Evolutionary conservation across 2,113 vertebrate species (phyloP), one percentile per base, ranked within the genome.

Genomic region (Triplophysa tibetana): DNA sequence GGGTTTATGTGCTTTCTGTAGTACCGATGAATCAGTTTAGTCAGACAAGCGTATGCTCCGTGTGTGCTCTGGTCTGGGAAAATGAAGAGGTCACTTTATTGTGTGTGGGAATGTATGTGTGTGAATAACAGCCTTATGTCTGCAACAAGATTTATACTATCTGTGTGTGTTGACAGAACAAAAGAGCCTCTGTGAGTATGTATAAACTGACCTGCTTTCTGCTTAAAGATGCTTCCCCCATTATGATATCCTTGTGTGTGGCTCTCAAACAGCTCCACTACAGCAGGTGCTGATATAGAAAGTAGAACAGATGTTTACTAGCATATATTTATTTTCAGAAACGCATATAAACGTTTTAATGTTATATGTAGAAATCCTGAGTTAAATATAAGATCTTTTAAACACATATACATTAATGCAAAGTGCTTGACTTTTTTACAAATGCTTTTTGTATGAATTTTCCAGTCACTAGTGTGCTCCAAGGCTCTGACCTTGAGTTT

Each of bases 91-190:
- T 45, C 33, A 48, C 29, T 70, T 21, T 66, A 65, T 70, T 70
- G 62, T 73, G 70, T 81, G 70, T 26, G 48, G 58, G 60, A 62
- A 70, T 75, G 75, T 75, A 64, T 12, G n/a, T n/a, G 9, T 81
- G 56, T 58, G 73, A 77, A 60, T 81, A 75, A 75, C 78, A 16
- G 29, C 43, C 79, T 29, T 26, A 48, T 61, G 68, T 75, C 12
- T 58, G 41, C 23, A 43, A 70, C 13, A 12, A 81, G 83, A 88
- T 81, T 82, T 81, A 74, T 72, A 45, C 48, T 73, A 63, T 62
- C 60, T 70, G 65, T 79, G 78, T 75, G 63, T 52, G 54, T 43
- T 65, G 70, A 65, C 50, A 67, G 52, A 80, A 80, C 48, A 70
- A 63, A 65, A 16, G 64, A 26, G 52, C 17, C 38, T 75, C 13